phyloP scores from a whole-genome alignment of 2,888 invertebrate species.

The Rotaria macrura region DNA sequence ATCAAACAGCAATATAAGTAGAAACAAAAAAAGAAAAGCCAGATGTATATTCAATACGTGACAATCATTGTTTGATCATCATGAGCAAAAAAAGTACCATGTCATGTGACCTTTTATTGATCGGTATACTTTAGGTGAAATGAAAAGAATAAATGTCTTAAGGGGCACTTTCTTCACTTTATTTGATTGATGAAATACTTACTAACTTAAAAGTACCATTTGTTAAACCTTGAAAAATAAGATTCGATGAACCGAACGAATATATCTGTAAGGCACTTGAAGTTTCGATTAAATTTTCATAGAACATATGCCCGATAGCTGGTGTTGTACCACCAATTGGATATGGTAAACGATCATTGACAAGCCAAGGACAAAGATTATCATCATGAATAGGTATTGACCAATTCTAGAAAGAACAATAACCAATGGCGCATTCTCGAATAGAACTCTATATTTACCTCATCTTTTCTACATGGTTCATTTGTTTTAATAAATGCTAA shows the following conservation, averaged over 20 bases:
- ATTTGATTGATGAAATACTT: background rate
- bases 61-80: background rate
- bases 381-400: background rate
- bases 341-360: conserved; percentile 19
- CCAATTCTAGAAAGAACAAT: background rate
- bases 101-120: background rate
- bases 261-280: background rate
- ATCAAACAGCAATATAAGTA: background rate
- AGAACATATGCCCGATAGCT: background rate
- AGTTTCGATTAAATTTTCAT: background rate
- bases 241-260: background rate
- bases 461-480: conserved; percentile 24
- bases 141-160: background rate
- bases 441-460: background rate
- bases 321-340: conserved; percentile 13
- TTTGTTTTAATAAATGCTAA: conserved; percentile 32
- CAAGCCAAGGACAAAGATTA: background rate
- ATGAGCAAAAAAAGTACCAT: background rate
- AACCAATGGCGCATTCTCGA: too few relatives aligned
- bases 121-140: background rate
- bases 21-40: background rate
- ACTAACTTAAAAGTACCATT: background rate
- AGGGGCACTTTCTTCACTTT: background rate
- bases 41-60: background rate
- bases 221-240: conserved; percentile 11